These are phyloP conservation scores for Pituophis catenifer DNA, from an alignment of 2,113 vertebrate species.

Conservation along the genomic window DNA sequence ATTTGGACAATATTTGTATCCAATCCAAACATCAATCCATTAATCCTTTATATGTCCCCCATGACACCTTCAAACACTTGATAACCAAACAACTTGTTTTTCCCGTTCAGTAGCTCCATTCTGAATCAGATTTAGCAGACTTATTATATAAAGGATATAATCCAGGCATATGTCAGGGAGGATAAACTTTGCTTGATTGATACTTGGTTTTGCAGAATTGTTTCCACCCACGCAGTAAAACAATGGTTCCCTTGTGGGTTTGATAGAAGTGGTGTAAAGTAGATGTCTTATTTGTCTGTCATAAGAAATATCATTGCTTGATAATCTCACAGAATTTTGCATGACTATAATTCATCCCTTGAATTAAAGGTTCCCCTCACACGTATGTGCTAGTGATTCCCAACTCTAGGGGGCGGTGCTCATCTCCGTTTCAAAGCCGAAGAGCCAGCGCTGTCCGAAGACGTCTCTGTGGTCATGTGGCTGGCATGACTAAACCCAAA, in stretches of 20 bases:
- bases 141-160: constrained; percentile 7
- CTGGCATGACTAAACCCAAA: too few relatives aligned
- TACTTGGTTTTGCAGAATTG: constrained; percentile 8
- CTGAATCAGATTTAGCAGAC: neutral
- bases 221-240: neutral
- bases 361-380: too few relatives aligned
- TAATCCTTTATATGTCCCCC: constrained; percentile 22
- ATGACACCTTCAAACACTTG: neutral
- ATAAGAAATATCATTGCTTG: neutral
- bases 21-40: constrained; percentile 20
- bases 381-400: too few relatives aligned
- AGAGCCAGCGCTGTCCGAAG: too few relatives aligned
- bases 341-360: neutral
- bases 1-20: neutral
- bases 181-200: constrained; percentile 3
- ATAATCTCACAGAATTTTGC: neutral
- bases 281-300: constrained; percentile 13
- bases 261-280: constrained; percentile 16
- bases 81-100: neutral
- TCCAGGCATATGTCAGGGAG: neutral
- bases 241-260: neutral
- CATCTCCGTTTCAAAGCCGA: too few relatives aligned
- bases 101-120: neutral
- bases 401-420: too few relatives aligned
- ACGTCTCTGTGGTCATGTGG: too few relatives aligned